phyloP scores from a whole-genome alignment of 2,797 vertebrate species.

The Lepilemur septentrionalis region DNA sequence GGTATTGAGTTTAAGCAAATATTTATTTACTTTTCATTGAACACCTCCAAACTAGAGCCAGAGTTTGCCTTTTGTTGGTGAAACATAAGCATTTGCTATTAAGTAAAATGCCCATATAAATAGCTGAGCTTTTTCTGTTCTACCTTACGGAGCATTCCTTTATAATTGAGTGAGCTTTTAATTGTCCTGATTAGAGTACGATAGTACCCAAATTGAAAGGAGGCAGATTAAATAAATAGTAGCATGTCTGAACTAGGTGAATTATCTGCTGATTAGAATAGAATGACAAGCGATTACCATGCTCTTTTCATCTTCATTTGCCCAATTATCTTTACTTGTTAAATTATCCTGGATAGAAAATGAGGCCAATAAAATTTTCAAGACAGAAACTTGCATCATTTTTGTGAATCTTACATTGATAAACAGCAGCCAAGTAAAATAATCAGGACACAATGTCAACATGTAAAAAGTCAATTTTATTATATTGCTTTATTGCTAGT shows the following conservation, averaged over 20 bases:
- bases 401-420: conserved; percentile 28
- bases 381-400: conserved; percentile 45
- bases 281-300: conserved; percentile 59
- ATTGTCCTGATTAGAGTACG: conserved; percentile 48
- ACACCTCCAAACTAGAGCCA: neutral
- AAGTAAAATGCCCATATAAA: neutral
- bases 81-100: neutral
- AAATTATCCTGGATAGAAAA: conserved; percentile 64
- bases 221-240: conserved; percentile 59
- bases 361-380: conserved; percentile 62
- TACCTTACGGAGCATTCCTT: neutral
- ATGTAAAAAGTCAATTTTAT: conserved; percentile 18
- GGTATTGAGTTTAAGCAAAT: neutral
- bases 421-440: conserved; percentile 49
- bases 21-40: neutral
- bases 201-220: conserved; percentile 57
- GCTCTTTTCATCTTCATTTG: conserved; percentile 58
- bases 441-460: neutral
- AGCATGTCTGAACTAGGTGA: conserved; percentile 31
- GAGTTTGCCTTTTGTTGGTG: neutral
- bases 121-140: neutral
- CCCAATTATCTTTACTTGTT: conserved; percentile 67
- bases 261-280: conserved; percentile 54
- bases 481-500: neutral
- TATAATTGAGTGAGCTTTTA: conserved; percentile 53